Base-by-base conservation (phyloP, 2,113 vertebrate genomes). In the Chrysemys picta region DNA sequence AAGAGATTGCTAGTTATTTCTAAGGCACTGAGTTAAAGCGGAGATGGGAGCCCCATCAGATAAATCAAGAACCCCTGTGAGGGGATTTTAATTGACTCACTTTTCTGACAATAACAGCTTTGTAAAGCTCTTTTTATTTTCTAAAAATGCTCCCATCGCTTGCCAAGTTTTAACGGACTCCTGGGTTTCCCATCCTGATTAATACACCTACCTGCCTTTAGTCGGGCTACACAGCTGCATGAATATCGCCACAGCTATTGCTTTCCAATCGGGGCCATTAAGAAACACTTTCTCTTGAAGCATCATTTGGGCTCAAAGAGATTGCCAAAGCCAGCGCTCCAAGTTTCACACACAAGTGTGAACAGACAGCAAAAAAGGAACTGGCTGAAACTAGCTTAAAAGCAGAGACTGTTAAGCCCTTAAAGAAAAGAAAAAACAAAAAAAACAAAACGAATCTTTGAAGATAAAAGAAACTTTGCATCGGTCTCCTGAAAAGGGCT, bases 381-480 rank as follows among this genome's bases (percentile, higher is more conserved):
- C 91, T 45, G 76, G 84, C 47, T 95, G 56, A 87, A 93, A 88
- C 85, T 90, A 96, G 94, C 59, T 85, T 12, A 21, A 14, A 8
- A 13, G 72, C 91, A 91, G 93, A 69, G 69, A 80, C 47, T 53
- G 59, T 90, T 76, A 93, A 93, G 81, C 82, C 54, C 88, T 90
- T 54, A 72, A 59, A 62, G 21, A 75, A 69, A 59, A 42, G 42
- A 42, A 93, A 38, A 10, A 45, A 45, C 45, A 45, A 27, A 83
- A 45, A 45, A 59, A 45, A 42, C 27, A 17, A 9, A 25, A 25
- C 1, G 31, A 52, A 69, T n/a, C 59, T 49, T 84, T n/a, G 17
- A 84, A 84, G 45, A 59, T 16, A 24, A 80, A n/a, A 80, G 79
- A 81, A 49, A 27, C 49, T 21, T 52, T 54, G 49, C 65, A 21